These are phyloP conservation scores for Geotrupes spiniger DNA, from an alignment of 2,888 invertebrate genomes.

Conservation along the genomic window DNA sequence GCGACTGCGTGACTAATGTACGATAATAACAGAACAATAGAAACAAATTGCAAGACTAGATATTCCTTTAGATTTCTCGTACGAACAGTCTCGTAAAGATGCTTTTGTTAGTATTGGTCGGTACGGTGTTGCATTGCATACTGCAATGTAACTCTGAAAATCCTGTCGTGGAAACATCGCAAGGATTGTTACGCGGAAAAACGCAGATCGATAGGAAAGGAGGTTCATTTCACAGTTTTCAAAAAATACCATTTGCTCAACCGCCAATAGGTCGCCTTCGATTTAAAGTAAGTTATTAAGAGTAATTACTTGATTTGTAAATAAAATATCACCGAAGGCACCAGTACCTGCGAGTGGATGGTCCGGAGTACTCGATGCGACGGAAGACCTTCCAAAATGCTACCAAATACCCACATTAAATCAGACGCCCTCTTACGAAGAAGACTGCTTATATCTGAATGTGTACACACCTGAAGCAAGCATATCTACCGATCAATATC, in stretches of 20 bases:
- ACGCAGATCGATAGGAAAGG: constrained; percentile 43
- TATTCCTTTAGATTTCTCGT: too few relatives aligned
- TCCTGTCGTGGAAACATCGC: constrained; percentile 34
- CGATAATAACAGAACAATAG: too few relatives aligned
- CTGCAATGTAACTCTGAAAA: too few relatives aligned
- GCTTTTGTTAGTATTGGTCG: too few relatives aligned
- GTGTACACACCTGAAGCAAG: constrained; percentile 56
- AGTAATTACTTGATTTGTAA: constrained; percentile 15
- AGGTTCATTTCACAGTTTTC: constrained; percentile 49
- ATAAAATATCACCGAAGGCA: constrained; percentile 37
- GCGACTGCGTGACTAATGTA: too few relatives aligned
- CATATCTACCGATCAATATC: background rate
- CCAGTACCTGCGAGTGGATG: constrained; percentile 63
- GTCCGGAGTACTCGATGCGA: constrained; percentile 62
- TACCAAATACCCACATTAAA: background rate
- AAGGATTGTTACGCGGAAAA: constrained; percentile 48
- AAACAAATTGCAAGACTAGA: too few relatives aligned
- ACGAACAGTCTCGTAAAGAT: too few relatives aligned
- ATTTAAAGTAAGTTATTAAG: constrained; percentile 39
- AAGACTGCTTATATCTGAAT: constrained; percentile 82
- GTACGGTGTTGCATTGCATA: too few relatives aligned
- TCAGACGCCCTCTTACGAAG: constrained; percentile 61
- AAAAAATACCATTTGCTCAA: constrained; percentile 47
- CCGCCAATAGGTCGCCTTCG: constrained; percentile 43
- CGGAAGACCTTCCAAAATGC: constrained; percentile 31